Percentiles rank a stretch among this genome's conserved stretches.
phyloP scores from a whole-genome alignment of 2,113 vertebrate species.

The Genyomyrus donnyi region DNA sequence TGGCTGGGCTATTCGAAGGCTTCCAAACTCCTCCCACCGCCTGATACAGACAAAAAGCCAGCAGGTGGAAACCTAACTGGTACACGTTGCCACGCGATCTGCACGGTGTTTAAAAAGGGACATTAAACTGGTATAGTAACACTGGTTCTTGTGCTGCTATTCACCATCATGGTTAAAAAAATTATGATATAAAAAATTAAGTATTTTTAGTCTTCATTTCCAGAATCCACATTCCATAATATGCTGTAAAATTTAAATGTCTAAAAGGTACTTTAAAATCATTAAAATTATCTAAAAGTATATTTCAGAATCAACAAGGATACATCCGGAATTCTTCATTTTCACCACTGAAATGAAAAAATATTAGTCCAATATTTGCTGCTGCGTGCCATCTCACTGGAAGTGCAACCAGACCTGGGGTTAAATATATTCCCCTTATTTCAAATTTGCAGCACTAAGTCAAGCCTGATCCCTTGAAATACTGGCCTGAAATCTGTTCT shows the following conservation, averaged over 20 bases:
- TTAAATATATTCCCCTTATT: neutral
- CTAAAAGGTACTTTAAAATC: neutral
- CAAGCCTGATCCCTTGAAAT: constrained; percentile 15
- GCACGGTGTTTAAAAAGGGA: neutral
- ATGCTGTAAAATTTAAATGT: neutral
- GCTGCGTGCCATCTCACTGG: neutral
- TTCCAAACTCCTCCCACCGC: neutral
- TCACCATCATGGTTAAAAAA: neutral
- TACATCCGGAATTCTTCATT: neutral
- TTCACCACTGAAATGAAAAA: neutral
- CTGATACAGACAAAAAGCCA: neutral
- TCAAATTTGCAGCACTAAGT: constrained; percentile 14
- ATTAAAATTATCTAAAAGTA: neutral
- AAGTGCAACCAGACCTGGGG: neutral
- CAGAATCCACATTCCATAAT: neutral
- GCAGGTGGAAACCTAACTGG: neutral
- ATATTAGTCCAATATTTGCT: neutral
- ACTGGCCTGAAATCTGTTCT: neutral
- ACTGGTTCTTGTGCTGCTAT: neutral
- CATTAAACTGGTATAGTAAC: neutral
- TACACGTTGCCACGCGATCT: neutral
- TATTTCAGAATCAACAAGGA: neutral
- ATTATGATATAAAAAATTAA: neutral
- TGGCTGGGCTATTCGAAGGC: neutral
- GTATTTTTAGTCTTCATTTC: neutral